A percentile compares a stretch with the other conserved stretches of the same genome.
phyloP scores from a whole-genome alignment of 2,888 invertebrate genomes.

The Seladonia tumulorum region DNA sequence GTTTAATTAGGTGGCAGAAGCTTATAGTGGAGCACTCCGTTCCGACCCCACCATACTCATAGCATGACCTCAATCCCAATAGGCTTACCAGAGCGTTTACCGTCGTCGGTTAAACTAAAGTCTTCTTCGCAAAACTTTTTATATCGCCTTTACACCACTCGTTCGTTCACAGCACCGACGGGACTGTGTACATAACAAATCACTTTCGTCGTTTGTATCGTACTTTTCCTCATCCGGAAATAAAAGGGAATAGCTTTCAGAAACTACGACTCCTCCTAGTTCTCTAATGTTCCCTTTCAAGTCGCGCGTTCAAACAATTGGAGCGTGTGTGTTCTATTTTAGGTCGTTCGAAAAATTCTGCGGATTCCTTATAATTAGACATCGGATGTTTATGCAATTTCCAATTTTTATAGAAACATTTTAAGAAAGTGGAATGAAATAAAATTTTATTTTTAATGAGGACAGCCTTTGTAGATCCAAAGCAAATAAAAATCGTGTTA shows the following conservation, averaged over 20 bases:
- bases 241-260: not conserved
- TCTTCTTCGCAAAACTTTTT: not conserved
- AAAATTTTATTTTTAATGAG: no score
- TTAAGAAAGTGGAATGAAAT: no score
- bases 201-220: not conserved
- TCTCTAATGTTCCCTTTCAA: not conserved
- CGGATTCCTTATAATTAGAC: no score
- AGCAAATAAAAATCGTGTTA: no score
- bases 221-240: not conserved
- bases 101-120: constrained; percentile 1
- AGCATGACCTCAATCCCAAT: constrained; percentile 11
- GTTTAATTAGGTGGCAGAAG: constrained; percentile 10
- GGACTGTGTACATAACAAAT: constrained; percentile 12
- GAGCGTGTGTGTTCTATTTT: not conserved
- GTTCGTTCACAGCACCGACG: constrained; percentile 5
- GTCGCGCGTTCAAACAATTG: not conserved
- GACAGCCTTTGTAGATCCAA: no score
- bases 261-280: not conserved
- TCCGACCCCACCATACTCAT: not conserved
- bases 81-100: constrained; percentile 15
- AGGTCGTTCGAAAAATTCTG: not conserved
- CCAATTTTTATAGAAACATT: no score
- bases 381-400: no score
- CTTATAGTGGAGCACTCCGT: constrained; percentile 2
- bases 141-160: not conserved